Base-by-base conservation (phyloP, 2,888 invertebrate species). In the Peribatodes rhomboidaria region DNA sequence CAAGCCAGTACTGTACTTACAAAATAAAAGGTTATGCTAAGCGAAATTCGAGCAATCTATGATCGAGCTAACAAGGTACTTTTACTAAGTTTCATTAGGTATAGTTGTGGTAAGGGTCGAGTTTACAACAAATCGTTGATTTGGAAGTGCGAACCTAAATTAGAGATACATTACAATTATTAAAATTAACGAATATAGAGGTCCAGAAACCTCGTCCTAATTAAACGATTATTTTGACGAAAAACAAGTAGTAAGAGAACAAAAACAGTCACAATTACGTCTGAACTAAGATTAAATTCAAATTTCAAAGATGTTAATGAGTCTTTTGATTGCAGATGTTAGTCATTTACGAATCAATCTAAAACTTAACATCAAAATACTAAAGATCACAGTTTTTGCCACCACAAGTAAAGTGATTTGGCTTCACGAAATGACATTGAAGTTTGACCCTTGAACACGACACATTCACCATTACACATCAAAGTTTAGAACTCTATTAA, bases 301-400 rank as follows among this genome's bases (percentile, higher is more conserved):
- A 42, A 22, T 49, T 16, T 37, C 11, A 47, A 54, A 14, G 33
- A 58, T 58, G 31, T 53, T 16, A 53, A 44, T 44, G 53, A 53
- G 37, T 39, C 1, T 31, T 55, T 31, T 39, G 60, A 60, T 60
- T 44, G 37, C 37, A 56, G 56, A 65, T 59, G 37, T 65, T 61
- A 65, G 53, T 67, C 50, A 60, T 59, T 67, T 55, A 68, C 67
- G 65, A 69, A 74, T 74, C 69, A 72, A 72, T 79, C 71, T 75
- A 70, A 73, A 81, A 81, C 75, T 76, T 77, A 86, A 81, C 79
- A 84, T 82, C 77, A 81, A 83, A 80, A 81, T 79, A 80, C 79
- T 84, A 77, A 84, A 83, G 82, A 87, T 87, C 87, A 87, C 86
- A 87, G 86, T 80, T 82, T 79, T 74, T 80, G 84, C 80, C 79